phyloP scores from a whole-genome alignment of 2,888 invertebrate species.

The Cheilosia urbana region DNA sequence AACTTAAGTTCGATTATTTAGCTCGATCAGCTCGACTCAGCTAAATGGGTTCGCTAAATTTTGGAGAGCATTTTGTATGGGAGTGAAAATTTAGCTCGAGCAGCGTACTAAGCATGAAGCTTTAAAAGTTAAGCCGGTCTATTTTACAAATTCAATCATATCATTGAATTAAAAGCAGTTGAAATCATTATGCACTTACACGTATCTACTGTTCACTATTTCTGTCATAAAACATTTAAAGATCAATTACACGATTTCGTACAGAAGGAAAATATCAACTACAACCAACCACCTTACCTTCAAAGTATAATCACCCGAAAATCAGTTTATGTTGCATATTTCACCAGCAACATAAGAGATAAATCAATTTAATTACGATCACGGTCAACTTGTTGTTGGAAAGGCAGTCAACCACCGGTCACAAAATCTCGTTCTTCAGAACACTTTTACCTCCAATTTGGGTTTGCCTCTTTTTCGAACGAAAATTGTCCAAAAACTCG shows the following conservation, averaged over 20 bases:
- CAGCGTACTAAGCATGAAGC: too few relatives aligned
- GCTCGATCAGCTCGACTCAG: too few relatives aligned
- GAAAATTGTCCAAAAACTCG: constrained; percentile 57
- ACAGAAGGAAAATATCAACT: too few relatives aligned
- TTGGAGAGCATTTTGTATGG: too few relatives aligned
- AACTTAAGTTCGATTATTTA: too few relatives aligned
- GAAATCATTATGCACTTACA: too few relatives aligned
- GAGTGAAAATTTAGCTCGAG: too few relatives aligned
- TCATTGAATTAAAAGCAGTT: too few relatives aligned
- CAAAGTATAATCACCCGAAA: constrained; percentile 15
- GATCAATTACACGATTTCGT: neutral
- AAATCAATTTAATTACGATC: constrained; percentile 73
- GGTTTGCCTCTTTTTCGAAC: constrained; percentile 9
- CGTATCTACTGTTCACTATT: too few relatives aligned
- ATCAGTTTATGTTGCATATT: constrained; percentile 4
- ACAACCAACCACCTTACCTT: constrained; percentile 30
- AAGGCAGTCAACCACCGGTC: constrained; percentile 27
- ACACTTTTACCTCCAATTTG: constrained; percentile 31
- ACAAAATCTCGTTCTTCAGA: constrained; percentile 27
- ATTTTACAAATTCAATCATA: too few relatives aligned
- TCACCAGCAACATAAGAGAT: constrained; percentile 1
- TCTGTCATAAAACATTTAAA: neutral
- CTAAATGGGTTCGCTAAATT: too few relatives aligned
- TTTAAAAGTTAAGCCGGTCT: too few relatives aligned
- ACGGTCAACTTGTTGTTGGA: constrained; percentile 79